These are phyloP conservation scores for Standfussiana lucernea DNA, from an alignment of 2,888 invertebrate genomes.

Conservation along the genomic window DNA sequence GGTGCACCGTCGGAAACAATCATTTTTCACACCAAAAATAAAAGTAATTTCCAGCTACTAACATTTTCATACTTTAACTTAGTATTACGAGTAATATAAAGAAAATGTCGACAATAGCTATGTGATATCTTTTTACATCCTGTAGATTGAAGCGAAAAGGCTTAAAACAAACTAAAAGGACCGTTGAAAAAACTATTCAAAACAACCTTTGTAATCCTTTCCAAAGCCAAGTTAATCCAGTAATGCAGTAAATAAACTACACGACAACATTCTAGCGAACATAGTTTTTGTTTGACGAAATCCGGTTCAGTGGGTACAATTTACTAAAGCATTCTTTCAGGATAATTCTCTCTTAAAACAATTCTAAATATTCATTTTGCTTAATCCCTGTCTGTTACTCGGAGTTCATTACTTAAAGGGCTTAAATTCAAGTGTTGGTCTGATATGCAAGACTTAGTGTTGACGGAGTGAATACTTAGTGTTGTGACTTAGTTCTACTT, in stretches of 20 bases:
- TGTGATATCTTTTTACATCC: not conserved
- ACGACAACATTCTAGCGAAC: constrained; percentile 44
- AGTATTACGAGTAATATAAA: no score
- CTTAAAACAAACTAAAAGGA: constrained; percentile 25
- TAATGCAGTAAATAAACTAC: constrained; percentile 50
- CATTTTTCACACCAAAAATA: not conserved
- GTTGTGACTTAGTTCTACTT: constrained; percentile 34
- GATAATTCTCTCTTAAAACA: constrained; percentile 52
- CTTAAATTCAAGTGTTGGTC: constrained; percentile 54
- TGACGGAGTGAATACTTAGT: constrained; percentile 40
- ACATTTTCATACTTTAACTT: not conserved
- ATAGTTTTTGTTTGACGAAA: constrained; percentile 57
- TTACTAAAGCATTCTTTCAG: constrained; percentile 59
- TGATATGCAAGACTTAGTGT: constrained; percentile 55
- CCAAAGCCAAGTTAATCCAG: constrained; percentile 34
- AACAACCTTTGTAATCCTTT: constrained; percentile 41
- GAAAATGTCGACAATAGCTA: not conserved
- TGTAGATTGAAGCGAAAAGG: not conserved
- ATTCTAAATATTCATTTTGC: constrained; percentile 54
- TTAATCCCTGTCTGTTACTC: constrained; percentile 41
- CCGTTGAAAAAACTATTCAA: constrained; percentile 26
- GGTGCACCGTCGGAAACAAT: not conserved
- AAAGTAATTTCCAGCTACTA: not conserved
- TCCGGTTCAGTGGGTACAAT: constrained; percentile 37
- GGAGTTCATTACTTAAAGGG: constrained; percentile 65